phyloP scores from a whole-genome alignment of 2,888 invertebrate species.

The Aphidoletes aphidimyza region DNA sequence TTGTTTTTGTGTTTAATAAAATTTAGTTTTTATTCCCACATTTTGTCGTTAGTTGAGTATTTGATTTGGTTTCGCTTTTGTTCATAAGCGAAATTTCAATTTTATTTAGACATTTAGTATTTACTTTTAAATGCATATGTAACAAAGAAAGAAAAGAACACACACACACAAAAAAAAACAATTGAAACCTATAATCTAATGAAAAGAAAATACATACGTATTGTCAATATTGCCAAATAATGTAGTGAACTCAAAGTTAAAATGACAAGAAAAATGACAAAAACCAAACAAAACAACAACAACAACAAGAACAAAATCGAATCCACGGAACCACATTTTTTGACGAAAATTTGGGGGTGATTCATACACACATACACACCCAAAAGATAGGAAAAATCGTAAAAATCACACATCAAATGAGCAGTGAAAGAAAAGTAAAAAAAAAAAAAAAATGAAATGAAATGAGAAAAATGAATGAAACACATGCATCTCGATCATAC shows the following conservation, averaged over 20 bases:
- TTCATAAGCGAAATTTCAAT: not conserved
- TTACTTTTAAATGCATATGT: conserved; percentile 26
- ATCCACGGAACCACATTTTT: conserved; percentile 1
- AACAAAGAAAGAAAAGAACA: too few species aligned
- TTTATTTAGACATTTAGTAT: not conserved
- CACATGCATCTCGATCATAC: too few species aligned
- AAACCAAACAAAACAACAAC: not conserved
- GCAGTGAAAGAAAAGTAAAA: too few species aligned
- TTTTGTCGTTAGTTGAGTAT: not conserved
- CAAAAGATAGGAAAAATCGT: not conserved
- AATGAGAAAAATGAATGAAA: conserved; percentile 39
- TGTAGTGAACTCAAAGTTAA: not conserved
- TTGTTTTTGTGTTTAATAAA: not conserved
- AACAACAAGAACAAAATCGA: conserved; percentile 4
- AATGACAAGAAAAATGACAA: conserved; percentile 30
- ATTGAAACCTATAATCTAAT: not conserved
- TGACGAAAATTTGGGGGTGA: not conserved
- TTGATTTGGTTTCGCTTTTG: not conserved
- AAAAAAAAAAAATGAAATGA: too few species aligned
- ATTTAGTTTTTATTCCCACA: not conserved
- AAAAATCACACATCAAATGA: not conserved
- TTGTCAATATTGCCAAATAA: conserved; percentile 51
- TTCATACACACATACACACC: not conserved
- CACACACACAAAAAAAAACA: too few species aligned
- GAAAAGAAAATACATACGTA: conserved; percentile 32